These are phyloP conservation scores for Chlorops oryzae DNA, from an alignment of 1,140 invertebrate species.

Conservation along the genomic window DNA sequence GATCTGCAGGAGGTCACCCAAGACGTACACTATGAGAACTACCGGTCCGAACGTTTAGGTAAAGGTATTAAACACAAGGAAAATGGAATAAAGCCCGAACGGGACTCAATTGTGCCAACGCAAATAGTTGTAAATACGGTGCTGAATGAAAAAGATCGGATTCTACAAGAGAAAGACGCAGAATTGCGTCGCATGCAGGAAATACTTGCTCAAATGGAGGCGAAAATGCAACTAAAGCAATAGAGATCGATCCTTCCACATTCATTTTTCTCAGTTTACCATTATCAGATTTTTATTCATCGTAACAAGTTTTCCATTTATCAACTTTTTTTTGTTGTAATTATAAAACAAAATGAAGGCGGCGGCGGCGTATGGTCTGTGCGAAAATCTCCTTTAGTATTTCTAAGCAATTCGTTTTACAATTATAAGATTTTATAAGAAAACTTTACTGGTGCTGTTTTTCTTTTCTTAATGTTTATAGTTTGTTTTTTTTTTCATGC, in stretches of 20 bases:
- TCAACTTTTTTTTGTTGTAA: too few species aligned
- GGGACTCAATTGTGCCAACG: conserved; percentile 23
- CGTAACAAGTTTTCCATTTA: too few species aligned
- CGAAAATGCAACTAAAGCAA: conserved; percentile 71
- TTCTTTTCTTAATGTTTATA: too few species aligned
- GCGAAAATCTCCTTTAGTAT: too few species aligned
- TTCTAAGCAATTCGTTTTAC: too few species aligned
- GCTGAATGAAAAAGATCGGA: conserved; percentile 70
- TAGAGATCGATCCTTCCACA: conserved; percentile 10
- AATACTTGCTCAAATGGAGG: conserved; percentile 92
- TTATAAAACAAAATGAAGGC: too few species aligned
- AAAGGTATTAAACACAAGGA: conserved; percentile 61
- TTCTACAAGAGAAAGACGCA: conserved; percentile 82
- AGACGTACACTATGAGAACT: conserved; percentile 96
- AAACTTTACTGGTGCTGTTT: too few species aligned
- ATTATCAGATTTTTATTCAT: too few species aligned
- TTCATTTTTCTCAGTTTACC: neutral
- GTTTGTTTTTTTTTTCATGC: too few species aligned
- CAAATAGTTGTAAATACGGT: conserved; percentile 38
- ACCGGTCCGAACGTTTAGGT: conserved; percentile 78
- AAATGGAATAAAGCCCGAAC: conserved; percentile 36
- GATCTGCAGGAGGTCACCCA: conserved; percentile 93
- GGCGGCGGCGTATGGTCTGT: too few species aligned
- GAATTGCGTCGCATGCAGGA: conserved; percentile 90
- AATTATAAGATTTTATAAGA: too few species aligned